Evolutionary conservation across 2,113 vertebrate species (phyloP).

Genomic region (Salminus brasiliensis): DNA sequence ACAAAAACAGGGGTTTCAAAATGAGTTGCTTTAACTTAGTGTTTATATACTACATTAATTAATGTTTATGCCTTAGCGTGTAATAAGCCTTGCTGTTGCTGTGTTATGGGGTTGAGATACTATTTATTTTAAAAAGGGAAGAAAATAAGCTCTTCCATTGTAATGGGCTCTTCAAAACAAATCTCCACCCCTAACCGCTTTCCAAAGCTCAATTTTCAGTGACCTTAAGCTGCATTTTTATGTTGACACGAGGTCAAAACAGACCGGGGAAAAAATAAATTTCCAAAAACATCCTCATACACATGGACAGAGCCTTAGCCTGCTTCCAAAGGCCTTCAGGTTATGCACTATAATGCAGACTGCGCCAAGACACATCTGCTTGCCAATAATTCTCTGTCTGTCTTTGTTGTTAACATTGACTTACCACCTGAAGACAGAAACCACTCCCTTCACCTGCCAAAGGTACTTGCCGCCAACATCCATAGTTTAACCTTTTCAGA

Average conservation of each 20-base stretch:
- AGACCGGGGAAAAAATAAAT: background rate
- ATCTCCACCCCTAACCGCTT: background rate
- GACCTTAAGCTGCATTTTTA: background rate
- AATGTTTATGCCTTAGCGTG: no score
- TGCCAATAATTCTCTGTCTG: conserved; percentile 8
- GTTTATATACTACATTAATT: no score
- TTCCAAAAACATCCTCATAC: background rate
- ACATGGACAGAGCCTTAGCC: background rate
- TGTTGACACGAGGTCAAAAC: background rate
- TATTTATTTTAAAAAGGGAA: background rate
- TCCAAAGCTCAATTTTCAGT: background rate
- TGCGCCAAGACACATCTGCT: background rate
- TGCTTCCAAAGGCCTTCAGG: background rate
- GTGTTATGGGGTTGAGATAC: no score
- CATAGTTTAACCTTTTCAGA: no score
- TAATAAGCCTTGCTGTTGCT: no score
- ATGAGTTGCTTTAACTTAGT: no score
- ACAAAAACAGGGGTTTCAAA: no score
- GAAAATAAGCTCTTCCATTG: background rate
- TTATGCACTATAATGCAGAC: background rate
- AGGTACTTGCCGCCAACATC: background rate
- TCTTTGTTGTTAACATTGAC: conserved; percentile 12
- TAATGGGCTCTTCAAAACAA: background rate
- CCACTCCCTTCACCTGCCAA: background rate
- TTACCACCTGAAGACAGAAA: background rate